Evolutionary conservation across 1,140 invertebrate genomes (phyloP), one percentile per base, ranked within the genome.

Genomic region (Nebria ingens): DNA sequence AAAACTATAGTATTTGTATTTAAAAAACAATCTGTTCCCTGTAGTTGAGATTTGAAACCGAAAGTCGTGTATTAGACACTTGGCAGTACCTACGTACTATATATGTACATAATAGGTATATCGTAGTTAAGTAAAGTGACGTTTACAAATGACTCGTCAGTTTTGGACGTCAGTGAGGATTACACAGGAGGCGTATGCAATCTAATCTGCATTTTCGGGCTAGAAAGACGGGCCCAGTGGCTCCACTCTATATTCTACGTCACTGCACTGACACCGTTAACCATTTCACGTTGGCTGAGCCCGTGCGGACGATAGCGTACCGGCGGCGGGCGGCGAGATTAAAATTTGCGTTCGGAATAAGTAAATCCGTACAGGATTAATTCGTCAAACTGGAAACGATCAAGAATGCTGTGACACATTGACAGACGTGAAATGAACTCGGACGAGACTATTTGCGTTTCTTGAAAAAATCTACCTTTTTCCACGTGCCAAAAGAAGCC

Each of bases 381-480:
- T 11, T 45, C 40, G 15, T 45, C 17, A 45, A 45, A 45, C 40
- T 45, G 40, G 17, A 17, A 45, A 45, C 15, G 40, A 45, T 45
- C 17, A 45, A 9, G 15, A 45, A 17, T 45, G 15, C 9, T 11
- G 9, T 45, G 40, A 45, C 40, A 45, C 9, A 17, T 4, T 45
- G 17, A 45, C 17, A 12, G 40, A 45, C 40, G 15, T 45, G n/a
- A n/a, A n/a, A n/a, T n/a, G n/a, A n/a, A n/a, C n/a, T n/a, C n/a
- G n/a, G n/a, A n/a, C n/a, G n/a, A n/a, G n/a, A n/a, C n/a, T n/a
- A n/a, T n/a, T n/a, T n/a, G n/a, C n/a, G n/a, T n/a, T n/a, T n/a
- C n/a, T n/a, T n/a, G n/a, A n/a, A n/a, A n/a, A n/a, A n/a, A n/a
- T n/a, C n/a, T n/a, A n/a, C n/a, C n/a, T n/a, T n/a, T n/a, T n/a